These are phyloP conservation scores for Himalopsyche tibetana DNA, from an alignment of 2,888 invertebrate species.

Conservation along the genomic window DNA sequence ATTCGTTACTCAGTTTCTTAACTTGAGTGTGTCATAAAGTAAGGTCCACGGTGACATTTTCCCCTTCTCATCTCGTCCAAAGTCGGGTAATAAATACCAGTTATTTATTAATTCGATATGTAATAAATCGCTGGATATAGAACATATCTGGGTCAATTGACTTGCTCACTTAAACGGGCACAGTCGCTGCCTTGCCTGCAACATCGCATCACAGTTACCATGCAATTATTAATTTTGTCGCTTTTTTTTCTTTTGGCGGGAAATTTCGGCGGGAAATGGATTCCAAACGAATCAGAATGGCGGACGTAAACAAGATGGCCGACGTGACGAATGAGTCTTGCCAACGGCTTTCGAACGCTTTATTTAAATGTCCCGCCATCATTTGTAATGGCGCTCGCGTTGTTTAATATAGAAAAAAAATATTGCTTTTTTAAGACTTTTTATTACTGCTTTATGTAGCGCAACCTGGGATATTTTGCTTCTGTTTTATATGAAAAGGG, in stretches of 20 bases:
- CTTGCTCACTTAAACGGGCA: not conserved
- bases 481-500: not conserved
- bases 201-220: slow-evolving; percentile 16
- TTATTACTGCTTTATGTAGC: slow-evolving; percentile 26
- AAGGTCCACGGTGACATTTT: too few species aligned
- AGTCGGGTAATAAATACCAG: too few species aligned
- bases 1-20: too few species aligned
- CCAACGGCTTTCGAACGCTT: slow-evolving; percentile 17
- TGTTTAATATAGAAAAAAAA: slow-evolving; percentile 15
- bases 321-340: slow-evolving; percentile 30
- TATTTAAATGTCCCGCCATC: slow-evolving; percentile 23
- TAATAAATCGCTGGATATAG: too few species aligned
- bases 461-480: slow-evolving; percentile 3
- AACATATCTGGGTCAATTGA: not conserved
- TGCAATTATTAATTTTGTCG: slow-evolving; percentile 34
- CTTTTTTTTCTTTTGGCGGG: slow-evolving; percentile 15
- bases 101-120: too few species aligned
- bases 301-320: slow-evolving; percentile 31
- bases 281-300: slow-evolving; percentile 34
- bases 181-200: not conserved
- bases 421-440: slow-evolving; percentile 30
- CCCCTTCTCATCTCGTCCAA: too few species aligned
- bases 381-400: slow-evolving; percentile 21
- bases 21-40: too few species aligned
- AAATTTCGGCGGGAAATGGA: slow-evolving; percentile 34